These are phyloP conservation scores for Helicolenus hilgendorfi DNA, from an alignment of 2,797 vertebrate species.

Conservation along the genomic window DNA sequence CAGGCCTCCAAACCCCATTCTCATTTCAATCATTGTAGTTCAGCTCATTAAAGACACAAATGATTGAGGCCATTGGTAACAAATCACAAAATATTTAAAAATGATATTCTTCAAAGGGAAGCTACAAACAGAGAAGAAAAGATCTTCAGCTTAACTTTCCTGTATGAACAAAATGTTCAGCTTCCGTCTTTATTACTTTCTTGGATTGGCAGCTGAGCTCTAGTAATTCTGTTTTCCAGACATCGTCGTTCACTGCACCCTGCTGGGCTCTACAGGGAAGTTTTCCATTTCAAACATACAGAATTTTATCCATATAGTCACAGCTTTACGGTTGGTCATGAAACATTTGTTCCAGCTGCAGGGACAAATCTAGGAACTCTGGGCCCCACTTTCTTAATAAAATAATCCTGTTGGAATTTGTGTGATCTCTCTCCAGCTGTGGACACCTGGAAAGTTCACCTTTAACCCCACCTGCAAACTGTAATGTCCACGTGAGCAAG, in stretches of 20 bases:
- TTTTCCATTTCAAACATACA: slow-evolving; percentile 61
- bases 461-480: slow-evolving; percentile 74
- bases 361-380: slow-evolving; percentile 41
- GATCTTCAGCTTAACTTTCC: not conserved
- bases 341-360: slow-evolving; percentile 66
- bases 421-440: slow-evolving; percentile 77
- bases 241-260: slow-evolving; percentile 40
- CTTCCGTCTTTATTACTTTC: slow-evolving; percentile 39
- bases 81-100: not conserved
- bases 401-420: slow-evolving; percentile 85
- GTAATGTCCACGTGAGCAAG: slow-evolving; percentile 15
- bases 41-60: not conserved
- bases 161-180: not conserved
- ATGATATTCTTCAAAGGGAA: not conserved
- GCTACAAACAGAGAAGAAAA: not conserved
- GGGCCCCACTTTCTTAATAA: slow-evolving; percentile 66
- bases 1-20: not conserved
- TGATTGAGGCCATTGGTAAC: not conserved
- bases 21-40: not conserved
- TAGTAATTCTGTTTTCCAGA: slow-evolving; percentile 20
- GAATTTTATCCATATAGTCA: slow-evolving; percentile 29
- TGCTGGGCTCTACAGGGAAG: slow-evolving; percentile 52
- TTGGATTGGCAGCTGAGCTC: slow-evolving; percentile 25
- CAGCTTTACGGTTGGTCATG: slow-evolving; percentile 29
- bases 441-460: slow-evolving; percentile 67